Evolutionary conservation across 2,113 vertebrate genomes (phyloP).

Genomic region (Periophthalmus modestus): DNA sequence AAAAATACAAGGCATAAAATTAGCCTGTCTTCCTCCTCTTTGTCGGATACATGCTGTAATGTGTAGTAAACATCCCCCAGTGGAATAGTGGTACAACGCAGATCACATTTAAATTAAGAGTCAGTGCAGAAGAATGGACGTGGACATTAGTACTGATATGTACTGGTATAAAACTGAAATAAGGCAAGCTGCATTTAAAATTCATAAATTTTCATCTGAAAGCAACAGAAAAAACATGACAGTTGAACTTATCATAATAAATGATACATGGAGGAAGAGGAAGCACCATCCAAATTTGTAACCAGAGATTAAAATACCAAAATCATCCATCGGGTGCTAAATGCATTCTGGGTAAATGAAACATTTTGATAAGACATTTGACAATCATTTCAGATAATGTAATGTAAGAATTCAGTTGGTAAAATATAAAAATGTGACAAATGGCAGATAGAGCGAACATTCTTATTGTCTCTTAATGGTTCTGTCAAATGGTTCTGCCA

Average conservation of each 20-base stretch:
- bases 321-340: not conserved
- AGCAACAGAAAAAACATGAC: slow-evolving; percentile 15
- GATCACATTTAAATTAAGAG: slow-evolving; percentile 42
- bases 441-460: no score
- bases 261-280: not conserved
- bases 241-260: not conserved
- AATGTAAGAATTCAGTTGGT: not conserved
- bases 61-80: slow-evolving; percentile 37
- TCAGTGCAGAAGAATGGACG: slow-evolving; percentile 25
- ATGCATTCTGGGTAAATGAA: not conserved
- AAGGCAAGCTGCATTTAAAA: slow-evolving; percentile 22
- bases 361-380: not conserved
- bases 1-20: slow-evolving; percentile 73
- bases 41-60: slow-evolving; percentile 37
- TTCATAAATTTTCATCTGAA: slow-evolving; percentile 16
- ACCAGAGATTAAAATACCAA: not conserved
- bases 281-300: not conserved
- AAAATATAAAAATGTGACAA: no score
- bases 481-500: no score
- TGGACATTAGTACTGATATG: slow-evolving; percentile 24
- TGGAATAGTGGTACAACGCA: slow-evolving; percentile 54
- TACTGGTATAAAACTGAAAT: slow-evolving; percentile 1
- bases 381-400: not conserved
- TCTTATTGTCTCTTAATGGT: no score
- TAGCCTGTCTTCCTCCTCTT: slow-evolving; percentile 57